Evolutionary conservation across 1,140 invertebrate genomes (phyloP).

Genomic region (Mesaphorura yosii): DNA sequence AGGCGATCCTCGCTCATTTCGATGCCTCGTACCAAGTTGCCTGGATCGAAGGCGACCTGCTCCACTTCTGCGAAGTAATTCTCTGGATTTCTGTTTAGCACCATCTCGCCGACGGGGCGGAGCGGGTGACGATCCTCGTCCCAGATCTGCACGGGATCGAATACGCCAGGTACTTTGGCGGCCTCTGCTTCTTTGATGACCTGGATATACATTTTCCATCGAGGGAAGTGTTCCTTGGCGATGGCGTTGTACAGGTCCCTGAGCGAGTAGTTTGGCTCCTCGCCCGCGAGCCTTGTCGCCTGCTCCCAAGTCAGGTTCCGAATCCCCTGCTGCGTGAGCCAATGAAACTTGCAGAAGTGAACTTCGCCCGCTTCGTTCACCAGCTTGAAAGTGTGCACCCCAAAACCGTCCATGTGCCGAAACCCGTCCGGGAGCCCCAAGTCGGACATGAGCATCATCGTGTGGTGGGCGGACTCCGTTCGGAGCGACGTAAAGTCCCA

Average conservation of each 20-base stretch:
- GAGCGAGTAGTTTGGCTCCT: slow-evolving; percentile 58
- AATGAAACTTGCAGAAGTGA: slow-evolving; percentile 46
- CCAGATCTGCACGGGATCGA: slow-evolving; percentile 67
- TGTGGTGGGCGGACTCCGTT: slow-evolving; percentile 43
- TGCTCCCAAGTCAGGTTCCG: slow-evolving; percentile 40
- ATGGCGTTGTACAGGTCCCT: slow-evolving; percentile 64
- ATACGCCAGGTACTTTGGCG: slow-evolving; percentile 46
- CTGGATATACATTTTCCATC: slow-evolving; percentile 51
- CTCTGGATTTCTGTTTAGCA: slow-evolving; percentile 72
- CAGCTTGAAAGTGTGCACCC: slow-evolving; percentile 46
- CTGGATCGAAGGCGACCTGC: slow-evolving; percentile 56
- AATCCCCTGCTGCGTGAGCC: slow-evolving; percentile 47
- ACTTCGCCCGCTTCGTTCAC: slow-evolving; percentile 40
- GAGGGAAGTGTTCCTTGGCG: slow-evolving; percentile 51
- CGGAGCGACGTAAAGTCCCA: slow-evolving; percentile 46
- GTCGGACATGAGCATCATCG: slow-evolving; percentile 44
- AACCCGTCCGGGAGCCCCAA: slow-evolving; percentile 44
- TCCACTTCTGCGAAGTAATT: slow-evolving; percentile 93
- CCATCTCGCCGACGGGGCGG: slow-evolving; percentile 78
- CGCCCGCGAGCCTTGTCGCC: slow-evolving; percentile 39
- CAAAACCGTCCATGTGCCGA: slow-evolving; percentile 45
- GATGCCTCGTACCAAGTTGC: slow-evolving; percentile 46
- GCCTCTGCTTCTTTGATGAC: slow-evolving; percentile 30
- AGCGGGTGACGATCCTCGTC: slow-evolving; percentile 78
- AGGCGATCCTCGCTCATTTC: slow-evolving; percentile 46